Evolutionary conservation across 1,140 invertebrate species (phyloP), one percentile per base, ranked within the genome.

Genomic region (Samia ricini): DNA sequence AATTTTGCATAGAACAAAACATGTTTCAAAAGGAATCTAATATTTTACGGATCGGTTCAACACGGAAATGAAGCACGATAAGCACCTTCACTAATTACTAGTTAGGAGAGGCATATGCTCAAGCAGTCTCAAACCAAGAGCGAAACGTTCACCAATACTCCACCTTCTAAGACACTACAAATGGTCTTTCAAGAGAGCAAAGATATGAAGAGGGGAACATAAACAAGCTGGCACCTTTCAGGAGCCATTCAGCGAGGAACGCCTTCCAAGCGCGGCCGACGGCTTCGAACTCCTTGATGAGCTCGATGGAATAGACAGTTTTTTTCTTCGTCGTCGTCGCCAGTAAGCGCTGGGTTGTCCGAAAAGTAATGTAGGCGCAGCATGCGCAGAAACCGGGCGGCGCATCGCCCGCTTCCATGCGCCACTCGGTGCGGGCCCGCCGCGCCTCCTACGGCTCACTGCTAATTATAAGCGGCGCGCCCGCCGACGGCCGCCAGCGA

Each of bases 211-310:
- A 77, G 79, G 77, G 79, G 69, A 76, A 75, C 70, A 77, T 77
- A 81, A 79, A 82, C 81, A 83, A 82, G 66, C 76, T 73, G 76
- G 61, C 91, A 95, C 95, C 95, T 96, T 93, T 92, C 73, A 94
- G 92, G 19, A 96, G 91, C 69, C 93, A 90, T 81, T 95, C 93
- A 61, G 93, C 93, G 63, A 96, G 91, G 84, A 94, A 93, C 72
- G 93, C 92, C 82, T 95, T 95, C 92, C 95, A 94, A 23, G 92
- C 92, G 56, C 94, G 94, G 68, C 95, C 94, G 74, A 95, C 93
- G 48, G 94, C 91, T 69, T 96, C 95, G 86, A 97, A 97, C 83
- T 97, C 96, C 90, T 96, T 96, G 88, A 97, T 97, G 75, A 96
- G 93, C 81, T 96, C 95, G 75, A 95, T 91, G 23, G 94, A 93